Evolutionary conservation across 2,888 invertebrate species (phyloP).

Genomic region (Philereme vetulata): DNA sequence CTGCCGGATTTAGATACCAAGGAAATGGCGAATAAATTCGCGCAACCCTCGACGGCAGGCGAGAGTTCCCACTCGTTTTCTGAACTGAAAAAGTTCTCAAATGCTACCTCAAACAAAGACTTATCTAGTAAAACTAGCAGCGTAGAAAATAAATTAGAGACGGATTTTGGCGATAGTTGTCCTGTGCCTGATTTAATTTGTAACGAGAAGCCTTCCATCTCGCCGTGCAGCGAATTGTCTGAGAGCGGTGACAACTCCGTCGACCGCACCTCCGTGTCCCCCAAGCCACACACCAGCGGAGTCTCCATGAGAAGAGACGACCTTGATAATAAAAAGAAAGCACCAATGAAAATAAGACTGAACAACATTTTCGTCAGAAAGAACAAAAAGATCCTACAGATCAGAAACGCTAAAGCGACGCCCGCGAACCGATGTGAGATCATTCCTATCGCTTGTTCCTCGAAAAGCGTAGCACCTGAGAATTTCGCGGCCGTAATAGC

Average conservation of each 20-base stretch:
- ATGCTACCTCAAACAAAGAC: constrained; percentile 63
- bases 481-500: constrained; percentile 52
- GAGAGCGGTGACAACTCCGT: constrained; percentile 74
- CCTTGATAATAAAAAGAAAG: constrained; percentile 48
- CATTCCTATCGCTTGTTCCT: constrained; percentile 60
- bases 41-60: constrained; percentile 55
- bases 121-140: constrained; percentile 52
- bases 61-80: constrained; percentile 70
- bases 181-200: constrained; percentile 79
- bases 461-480: constrained; percentile 58
- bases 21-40: constrained; percentile 53
- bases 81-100: constrained; percentile 75
- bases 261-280: constrained; percentile 58
- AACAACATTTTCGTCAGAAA: constrained; percentile 77
- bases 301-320: constrained; percentile 31
- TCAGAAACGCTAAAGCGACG: constrained; percentile 65
- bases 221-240: constrained; percentile 78
- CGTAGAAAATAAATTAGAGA: constrained; percentile 66
- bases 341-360: constrained; percentile 60
- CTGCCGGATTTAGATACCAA: constrained; percentile 73
- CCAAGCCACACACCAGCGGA: constrained; percentile 50
- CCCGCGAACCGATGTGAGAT: constrained; percentile 39
- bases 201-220: constrained; percentile 80
- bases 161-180: constrained; percentile 73
- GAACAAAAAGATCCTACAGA: constrained; percentile 73